Conservation (phyloP, 2,888 invertebrate species). For the Aleiodes leptofemur region DNA sequence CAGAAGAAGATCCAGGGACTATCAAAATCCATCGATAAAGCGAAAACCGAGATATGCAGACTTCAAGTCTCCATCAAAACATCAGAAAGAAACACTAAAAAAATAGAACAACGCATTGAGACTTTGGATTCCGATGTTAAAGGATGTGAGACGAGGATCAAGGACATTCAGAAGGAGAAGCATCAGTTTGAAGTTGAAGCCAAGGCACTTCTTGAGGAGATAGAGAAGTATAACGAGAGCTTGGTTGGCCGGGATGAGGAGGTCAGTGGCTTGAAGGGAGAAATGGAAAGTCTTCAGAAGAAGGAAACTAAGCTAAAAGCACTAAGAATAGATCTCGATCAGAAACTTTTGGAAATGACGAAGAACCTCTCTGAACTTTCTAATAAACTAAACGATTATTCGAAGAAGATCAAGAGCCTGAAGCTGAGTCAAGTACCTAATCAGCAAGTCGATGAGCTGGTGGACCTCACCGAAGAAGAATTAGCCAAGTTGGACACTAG, state of each 20-base stretch:
- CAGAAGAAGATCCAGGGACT: conserved; percentile 84
- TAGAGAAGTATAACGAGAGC: conserved; percentile 79
- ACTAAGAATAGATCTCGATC: conserved; percentile 85
- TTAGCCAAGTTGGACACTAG: conserved; percentile 78
- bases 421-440: conserved; percentile 81
- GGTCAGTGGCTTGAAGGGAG: conserved; percentile 78
- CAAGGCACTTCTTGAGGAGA: conserved; percentile 76
- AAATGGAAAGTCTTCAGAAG: conserved; percentile 79
- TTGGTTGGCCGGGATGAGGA: conserved; percentile 79
- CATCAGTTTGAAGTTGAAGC: conserved; percentile 79
- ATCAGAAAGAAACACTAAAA: conserved; percentile 83
- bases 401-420: conserved; percentile 78
- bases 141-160: conserved; percentile 82
- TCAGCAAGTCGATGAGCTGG: conserved; percentile 75
- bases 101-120: conserved; percentile 85
- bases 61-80: conserved; percentile 84
- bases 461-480: conserved; percentile 81
- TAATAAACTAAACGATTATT: conserved; percentile 78
- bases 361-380: conserved; percentile 79
- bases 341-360: conserved; percentile 80
- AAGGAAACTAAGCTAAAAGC: conserved; percentile 83
- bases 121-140: conserved; percentile 84
- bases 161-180: conserved; percentile 78
- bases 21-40: conserved; percentile 83
- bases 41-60: conserved; percentile 82